Evolutionary conservation across 2,888 invertebrate genomes (phyloP).

Genomic region (Parasteatoda lunata): DNA sequence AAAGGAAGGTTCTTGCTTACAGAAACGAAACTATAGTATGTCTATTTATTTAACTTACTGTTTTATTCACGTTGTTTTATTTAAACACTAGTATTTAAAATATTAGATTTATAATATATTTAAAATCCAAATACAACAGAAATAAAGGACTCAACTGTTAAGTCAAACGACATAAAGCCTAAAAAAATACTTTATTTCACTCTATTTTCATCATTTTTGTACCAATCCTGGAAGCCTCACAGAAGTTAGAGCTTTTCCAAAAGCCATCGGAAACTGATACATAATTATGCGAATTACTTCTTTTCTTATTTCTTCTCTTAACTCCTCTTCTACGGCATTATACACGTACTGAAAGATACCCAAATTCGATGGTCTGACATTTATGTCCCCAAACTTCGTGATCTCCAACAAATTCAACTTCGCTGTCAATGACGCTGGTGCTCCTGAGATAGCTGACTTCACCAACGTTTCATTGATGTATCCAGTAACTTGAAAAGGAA

Average conservation of each 20-base stretch:
- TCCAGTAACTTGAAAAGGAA: constrained; percentile 48
- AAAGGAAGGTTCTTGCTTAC: too few relatives aligned
- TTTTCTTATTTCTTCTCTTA: constrained; percentile 35
- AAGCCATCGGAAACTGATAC: constrained; percentile 33
- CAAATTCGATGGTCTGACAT: constrained; percentile 31
- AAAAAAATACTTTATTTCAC: neutral
- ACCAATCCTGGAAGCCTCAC: constrained; percentile 35
- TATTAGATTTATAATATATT: too few relatives aligned
- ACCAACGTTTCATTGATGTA: constrained; percentile 46
- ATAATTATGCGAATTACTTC: constrained; percentile 28
- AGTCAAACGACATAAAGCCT: too few relatives aligned
- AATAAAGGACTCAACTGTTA: too few relatives aligned
- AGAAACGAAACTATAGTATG: too few relatives aligned
- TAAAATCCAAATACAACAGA: too few relatives aligned
- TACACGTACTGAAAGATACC: constrained; percentile 44
- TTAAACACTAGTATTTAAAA: too few relatives aligned
- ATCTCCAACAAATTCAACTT: constrained; percentile 41
- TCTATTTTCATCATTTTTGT: neutral
- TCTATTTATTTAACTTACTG: too few relatives aligned
- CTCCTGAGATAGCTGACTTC: constrained; percentile 23
- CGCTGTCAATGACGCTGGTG: constrained; percentile 41
- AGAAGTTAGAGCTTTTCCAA: constrained; percentile 30
- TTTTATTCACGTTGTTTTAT: too few relatives aligned
- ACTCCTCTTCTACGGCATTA: constrained; percentile 44
- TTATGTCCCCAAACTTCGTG: constrained; percentile 53